Percentiles rank a stretch among this genome's conserved stretches.
phyloP scores from a whole-genome alignment of 2,113 vertebrate genomes.

The Caretta caretta region DNA sequence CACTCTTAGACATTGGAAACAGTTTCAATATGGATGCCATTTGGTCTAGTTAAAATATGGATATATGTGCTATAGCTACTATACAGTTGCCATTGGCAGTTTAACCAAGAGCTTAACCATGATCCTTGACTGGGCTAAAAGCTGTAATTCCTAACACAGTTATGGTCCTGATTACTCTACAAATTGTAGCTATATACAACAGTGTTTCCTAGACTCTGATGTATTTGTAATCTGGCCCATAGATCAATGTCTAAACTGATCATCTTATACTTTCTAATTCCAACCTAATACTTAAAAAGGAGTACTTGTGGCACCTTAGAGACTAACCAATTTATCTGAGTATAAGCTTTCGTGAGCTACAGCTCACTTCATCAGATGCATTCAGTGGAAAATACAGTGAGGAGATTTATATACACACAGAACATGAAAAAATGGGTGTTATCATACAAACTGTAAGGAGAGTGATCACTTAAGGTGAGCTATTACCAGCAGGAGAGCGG shows the following conservation, averaged over 20 bases:
- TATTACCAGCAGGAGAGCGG: too few species aligned
- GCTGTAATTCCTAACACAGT: slow-evolving; percentile 47
- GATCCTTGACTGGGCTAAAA: background rate
- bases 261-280: background rate
- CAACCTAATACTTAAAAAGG: too few species aligned
- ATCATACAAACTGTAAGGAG: too few species aligned
- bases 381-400: too few species aligned
- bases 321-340: too few species aligned
- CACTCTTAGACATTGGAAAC: background rate
- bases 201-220: background rate
- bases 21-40: slow-evolving; percentile 7
- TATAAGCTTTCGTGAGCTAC: too few species aligned
- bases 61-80: slow-evolving; percentile 37
- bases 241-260: background rate
- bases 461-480: too few species aligned
- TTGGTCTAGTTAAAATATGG: slow-evolving; percentile 52
- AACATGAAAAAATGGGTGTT: too few species aligned
- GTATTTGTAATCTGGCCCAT: background rate
- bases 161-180: slow-evolving; percentile 53
- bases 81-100: background rate
- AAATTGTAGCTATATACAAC: background rate
- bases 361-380: too few species aligned
- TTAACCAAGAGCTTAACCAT: slow-evolving; percentile 47
- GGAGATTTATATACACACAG: too few species aligned
- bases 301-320: too few species aligned